Evolutionary conservation across 23 tunicate genomes (phyloP).

Genomic region (Ciona savignyi): DNA sequence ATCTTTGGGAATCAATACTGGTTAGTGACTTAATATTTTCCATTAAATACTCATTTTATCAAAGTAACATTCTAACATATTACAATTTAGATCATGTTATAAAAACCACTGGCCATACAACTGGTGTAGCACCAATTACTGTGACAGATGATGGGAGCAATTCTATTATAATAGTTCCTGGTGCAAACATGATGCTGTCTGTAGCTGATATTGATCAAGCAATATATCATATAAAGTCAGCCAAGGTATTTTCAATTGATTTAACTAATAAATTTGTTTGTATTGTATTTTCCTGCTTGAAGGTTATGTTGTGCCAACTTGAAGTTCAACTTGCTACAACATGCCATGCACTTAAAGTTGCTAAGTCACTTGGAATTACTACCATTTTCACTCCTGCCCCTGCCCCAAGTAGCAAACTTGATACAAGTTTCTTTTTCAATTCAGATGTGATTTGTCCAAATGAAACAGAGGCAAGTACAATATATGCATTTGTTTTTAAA

Average conservation of each 20-base stretch:
- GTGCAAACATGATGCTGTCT: conserved; percentile 62
- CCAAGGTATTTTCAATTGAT: conserved; percentile 17
- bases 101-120: conserved; percentile 22
- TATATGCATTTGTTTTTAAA: too few species aligned
- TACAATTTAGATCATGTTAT: conserved; percentile 8
- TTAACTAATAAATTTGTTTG: background rate
- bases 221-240: background rate
- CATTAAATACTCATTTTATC: too few species aligned
- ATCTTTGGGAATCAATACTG: conserved; percentile 22
- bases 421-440: conserved; percentile 18
- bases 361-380: conserved; percentile 35
- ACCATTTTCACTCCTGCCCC: conserved; percentile 83
- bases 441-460: conserved; percentile 72
- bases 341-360: conserved; percentile 37
- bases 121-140: conserved; percentile 78
- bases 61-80: too few species aligned
- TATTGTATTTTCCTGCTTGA: background rate
- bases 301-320: conserved; percentile 68
- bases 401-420: conserved; percentile 24
- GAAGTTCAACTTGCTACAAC: conserved; percentile 41
- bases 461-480: conserved; percentile 65
- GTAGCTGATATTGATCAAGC: conserved; percentile 34
- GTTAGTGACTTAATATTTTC: too few species aligned
- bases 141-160: conserved; percentile 60
- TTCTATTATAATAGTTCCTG: conserved; percentile 59